A percentile compares a stretch with the other conserved stretches of the same genome.
Conservation (phyloP, 2,888 invertebrate species). For the Cerceris ruficornis region DNA sequence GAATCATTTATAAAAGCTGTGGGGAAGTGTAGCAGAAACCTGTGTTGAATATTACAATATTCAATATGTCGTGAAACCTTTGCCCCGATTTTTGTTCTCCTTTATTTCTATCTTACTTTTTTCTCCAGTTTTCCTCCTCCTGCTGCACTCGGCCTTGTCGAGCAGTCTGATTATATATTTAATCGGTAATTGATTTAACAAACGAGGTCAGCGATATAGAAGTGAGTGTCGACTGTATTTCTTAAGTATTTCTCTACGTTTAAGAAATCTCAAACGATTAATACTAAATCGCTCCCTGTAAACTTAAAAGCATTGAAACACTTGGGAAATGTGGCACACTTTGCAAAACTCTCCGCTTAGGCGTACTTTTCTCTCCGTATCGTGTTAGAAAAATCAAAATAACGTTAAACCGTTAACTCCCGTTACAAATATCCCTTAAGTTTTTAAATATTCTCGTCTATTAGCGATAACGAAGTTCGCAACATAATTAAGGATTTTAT, state of each 20-base stretch:
- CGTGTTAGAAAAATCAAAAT: not conserved
- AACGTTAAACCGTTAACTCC: not conserved
- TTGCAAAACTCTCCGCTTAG: not conserved
- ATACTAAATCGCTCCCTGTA: conserved; percentile 22
- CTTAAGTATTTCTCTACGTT: conserved; percentile 12
- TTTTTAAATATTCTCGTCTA: not conserved
- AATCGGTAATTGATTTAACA: too few relatives aligned
- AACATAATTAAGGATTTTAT: too few relatives aligned
- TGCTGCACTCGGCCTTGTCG: too few relatives aligned
- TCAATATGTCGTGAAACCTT: conserved; percentile 16
- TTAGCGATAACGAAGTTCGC: too few relatives aligned
- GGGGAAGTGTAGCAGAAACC: conserved; percentile 13
- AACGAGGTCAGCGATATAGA: too few relatives aligned
- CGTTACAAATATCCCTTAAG: not conserved
- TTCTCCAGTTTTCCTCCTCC: not conserved
- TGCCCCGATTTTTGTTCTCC: not conserved
- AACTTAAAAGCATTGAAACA: conserved; percentile 9
- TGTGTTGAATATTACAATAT: conserved; percentile 34
- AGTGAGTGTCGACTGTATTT: not conserved
- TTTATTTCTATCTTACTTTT: conserved; percentile 5
- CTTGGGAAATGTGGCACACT: conserved; percentile 16
- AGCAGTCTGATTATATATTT: too few relatives aligned
- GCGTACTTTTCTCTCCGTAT: not conserved
- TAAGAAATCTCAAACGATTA: conserved; percentile 27
- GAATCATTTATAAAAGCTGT: conserved; percentile 50